phyloP scores from a whole-genome alignment of 2,888 invertebrate genomes.

The Drosophila conformis region DNA sequence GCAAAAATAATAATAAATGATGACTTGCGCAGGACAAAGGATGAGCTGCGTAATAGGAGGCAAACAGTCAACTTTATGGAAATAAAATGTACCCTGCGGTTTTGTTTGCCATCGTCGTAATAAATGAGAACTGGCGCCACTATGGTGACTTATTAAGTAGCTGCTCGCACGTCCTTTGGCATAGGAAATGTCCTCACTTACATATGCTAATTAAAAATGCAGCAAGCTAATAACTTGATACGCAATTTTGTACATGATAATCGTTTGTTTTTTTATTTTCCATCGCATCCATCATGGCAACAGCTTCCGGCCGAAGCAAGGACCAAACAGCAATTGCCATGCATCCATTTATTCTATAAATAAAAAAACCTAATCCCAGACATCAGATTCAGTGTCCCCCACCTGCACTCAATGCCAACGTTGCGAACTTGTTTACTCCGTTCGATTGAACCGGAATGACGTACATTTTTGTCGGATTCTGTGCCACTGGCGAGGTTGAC shows the following conservation, averaged over 20 bases:
- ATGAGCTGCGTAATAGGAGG: constrained; percentile 14
- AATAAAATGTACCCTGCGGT: constrained; percentile 46
- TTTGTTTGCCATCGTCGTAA: neutral
- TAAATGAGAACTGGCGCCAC: constrained; percentile 16
- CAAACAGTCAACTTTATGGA: constrained; percentile 19
- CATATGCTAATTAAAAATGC: constrained; percentile 60
- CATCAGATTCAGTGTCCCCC: constrained; percentile 8
- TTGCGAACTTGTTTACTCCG: constrained; percentile 41
- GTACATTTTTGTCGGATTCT: constrained; percentile 12
- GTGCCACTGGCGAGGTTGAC: neutral
- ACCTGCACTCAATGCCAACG: constrained; percentile 1
- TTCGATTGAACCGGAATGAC: constrained; percentile 27
- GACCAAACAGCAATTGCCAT: neutral
- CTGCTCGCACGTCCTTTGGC: constrained; percentile 35
- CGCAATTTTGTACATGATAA: constrained; percentile 2
- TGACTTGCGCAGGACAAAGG: constrained; percentile 42
- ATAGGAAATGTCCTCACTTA: constrained; percentile 30
- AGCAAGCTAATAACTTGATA: constrained; percentile 20
- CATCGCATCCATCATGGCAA: constrained; percentile 46
- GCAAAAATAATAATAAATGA: constrained; percentile 32
- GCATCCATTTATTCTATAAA: neutral
- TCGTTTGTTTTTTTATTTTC: constrained; percentile 2
- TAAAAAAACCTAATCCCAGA: constrained; percentile 15
- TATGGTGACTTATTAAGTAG: constrained; percentile 65
- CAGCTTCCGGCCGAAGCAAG: constrained; percentile 15